These are phyloP conservation scores for Allygus modestus DNA, from an alignment of 2,888 invertebrate species.

Conservation along the genomic window DNA sequence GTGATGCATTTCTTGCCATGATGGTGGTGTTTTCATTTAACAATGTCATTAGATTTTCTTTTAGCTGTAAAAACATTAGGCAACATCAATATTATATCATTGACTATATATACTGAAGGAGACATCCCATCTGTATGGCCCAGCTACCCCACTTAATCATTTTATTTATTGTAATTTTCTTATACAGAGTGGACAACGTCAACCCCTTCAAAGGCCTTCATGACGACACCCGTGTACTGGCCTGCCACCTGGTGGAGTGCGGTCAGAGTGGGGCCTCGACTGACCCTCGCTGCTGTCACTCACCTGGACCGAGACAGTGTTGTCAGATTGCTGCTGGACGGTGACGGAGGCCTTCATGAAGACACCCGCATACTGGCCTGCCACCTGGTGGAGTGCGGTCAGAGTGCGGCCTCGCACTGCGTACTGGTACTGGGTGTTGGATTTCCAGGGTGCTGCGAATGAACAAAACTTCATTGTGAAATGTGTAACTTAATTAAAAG, in stretches of 20 bases:
- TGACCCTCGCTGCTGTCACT: neutral
- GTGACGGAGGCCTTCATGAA: constrained; percentile 78
- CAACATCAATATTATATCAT: too few relatives aligned
- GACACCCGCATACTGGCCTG: constrained; percentile 78
- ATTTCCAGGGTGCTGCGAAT: constrained; percentile 77
- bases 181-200: too few relatives aligned
- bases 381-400: constrained; percentile 78
- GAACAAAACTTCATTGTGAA: neutral
- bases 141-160: too few relatives aligned
- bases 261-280: constrained; percentile 77
- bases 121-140: too few relatives aligned
- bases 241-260: constrained; percentile 78
- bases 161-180: too few relatives aligned
- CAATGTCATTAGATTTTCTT: too few relatives aligned
- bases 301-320: constrained; percentile 71
- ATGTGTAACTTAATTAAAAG: neutral
- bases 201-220: constrained; percentile 78
- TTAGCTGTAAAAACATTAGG: too few relatives aligned
- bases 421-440: constrained; percentile 79
- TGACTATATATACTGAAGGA: too few relatives aligned
- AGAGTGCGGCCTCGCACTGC: constrained; percentile 77
- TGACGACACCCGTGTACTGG: constrained; percentile 77
- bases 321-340: constrained; percentile 77
- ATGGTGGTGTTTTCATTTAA: too few relatives aligned
- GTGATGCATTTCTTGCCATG: too few relatives aligned